Evolutionary conservation across 2,797 vertebrate genomes (phyloP).

Genomic region (Lemur catta): DNA sequence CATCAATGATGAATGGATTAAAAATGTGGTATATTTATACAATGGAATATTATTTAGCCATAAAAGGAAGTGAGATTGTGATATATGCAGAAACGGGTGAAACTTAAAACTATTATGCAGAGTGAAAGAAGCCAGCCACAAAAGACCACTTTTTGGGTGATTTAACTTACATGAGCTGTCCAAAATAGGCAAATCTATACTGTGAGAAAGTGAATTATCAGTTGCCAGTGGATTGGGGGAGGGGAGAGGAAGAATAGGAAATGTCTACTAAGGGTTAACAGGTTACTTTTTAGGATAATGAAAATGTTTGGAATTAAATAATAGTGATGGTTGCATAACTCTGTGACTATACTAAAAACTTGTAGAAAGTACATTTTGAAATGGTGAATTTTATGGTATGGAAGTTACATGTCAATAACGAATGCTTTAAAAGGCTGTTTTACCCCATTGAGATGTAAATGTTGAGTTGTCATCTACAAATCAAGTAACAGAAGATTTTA

Average conservation of each 20-base stretch:
- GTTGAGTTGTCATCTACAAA: not conserved
- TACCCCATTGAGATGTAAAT: not conserved
- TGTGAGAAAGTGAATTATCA: not conserved
- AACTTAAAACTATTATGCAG: not conserved
- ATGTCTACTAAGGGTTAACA: not conserved
- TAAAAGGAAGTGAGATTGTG: not conserved
- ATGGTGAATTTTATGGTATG: not conserved
- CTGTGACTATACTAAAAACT: not conserved
- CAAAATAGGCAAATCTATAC: not conserved
- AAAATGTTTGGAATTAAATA: not conserved
- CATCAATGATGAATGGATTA: not conserved
- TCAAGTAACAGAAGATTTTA: not conserved
- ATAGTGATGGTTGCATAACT: not conserved
- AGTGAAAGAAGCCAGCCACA: not conserved
- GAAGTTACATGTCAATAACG: not conserved
- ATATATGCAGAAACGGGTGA: not conserved
- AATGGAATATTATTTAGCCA: not conserved
- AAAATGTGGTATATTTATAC: not conserved
- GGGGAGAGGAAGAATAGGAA: not conserved
- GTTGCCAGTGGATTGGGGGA: not conserved
- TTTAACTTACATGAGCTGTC: not conserved
- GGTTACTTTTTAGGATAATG: not conserved
- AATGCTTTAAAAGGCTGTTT: not conserved
- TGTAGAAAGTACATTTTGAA: not conserved
- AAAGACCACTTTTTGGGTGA: not conserved